Conservation (phyloP, 2,797 vertebrate species). For the Catostomus latipinnis region DNA sequence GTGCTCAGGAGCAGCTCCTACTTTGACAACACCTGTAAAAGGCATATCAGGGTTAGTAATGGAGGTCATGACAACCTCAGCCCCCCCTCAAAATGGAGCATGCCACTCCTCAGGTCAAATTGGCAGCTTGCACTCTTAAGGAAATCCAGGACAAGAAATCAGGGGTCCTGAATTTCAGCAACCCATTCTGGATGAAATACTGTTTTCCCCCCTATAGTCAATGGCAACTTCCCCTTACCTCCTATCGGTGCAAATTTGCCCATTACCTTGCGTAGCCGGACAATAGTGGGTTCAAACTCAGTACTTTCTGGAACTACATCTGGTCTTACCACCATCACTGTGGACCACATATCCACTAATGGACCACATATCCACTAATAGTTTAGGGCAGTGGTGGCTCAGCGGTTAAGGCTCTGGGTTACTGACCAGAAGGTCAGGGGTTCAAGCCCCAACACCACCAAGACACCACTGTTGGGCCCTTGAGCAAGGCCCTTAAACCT, state of each 20-base stretch:
- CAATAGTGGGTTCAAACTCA: background rate
- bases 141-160: background rate
- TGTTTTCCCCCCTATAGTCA: background rate
- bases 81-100: too few relatives aligned
- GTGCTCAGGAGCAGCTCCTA: background rate
- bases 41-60: background rate
- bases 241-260: background rate
- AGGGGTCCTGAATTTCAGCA: background rate
- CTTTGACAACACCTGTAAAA: background rate
- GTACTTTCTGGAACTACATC: background rate
- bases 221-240: background rate
- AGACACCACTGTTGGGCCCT: too few relatives aligned
- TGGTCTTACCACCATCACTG: background rate
- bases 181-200: background rate
- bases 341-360: background rate
- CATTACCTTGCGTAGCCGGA: background rate
- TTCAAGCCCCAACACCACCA: too few relatives aligned
- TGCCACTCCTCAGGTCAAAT: too few relatives aligned
- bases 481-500: too few relatives aligned
- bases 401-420: too few relatives aligned
- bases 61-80: background rate
- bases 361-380: too few relatives aligned
- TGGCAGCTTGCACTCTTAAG: background rate
- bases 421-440: too few relatives aligned
- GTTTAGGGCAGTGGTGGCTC: too few relatives aligned